A percentile compares a stretch with the other conserved stretches of the same genome.
These are phyloP conservation scores for Euura saliciscinereae DNA, from an alignment of 1,140 invertebrate species.

Conservation along the genomic window DNA sequence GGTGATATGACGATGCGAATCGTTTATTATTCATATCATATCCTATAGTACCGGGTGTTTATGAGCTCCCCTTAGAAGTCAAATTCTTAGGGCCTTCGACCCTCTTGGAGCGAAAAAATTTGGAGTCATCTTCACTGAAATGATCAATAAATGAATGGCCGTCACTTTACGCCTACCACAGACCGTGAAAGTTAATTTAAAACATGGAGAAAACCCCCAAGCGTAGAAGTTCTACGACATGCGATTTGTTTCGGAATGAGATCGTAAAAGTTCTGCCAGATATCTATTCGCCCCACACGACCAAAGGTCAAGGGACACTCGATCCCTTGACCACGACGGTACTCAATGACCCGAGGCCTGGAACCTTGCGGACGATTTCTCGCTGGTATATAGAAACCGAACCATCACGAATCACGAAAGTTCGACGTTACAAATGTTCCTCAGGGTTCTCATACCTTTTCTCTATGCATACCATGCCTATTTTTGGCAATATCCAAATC, in stretches of 20 bases:
- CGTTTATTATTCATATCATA: not conserved
- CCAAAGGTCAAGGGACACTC: not conserved
- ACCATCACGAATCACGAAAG: not conserved
- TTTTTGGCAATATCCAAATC: no score
- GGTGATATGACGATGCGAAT: not conserved
- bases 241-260: not conserved
- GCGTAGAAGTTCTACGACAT: not conserved
- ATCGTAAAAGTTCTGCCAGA: not conserved
- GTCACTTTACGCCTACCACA: not conserved
- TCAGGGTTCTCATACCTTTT: no score
- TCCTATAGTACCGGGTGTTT: conserved; percentile 1
- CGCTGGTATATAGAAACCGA: not conserved
- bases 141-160: not conserved
- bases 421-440: not conserved
- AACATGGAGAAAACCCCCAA: not conserved
- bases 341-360: not conserved
- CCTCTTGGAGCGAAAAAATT: not conserved
- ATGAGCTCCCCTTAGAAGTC: not conserved
- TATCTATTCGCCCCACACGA: not conserved
- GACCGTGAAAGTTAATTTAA: not conserved
- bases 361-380: not conserved
- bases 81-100: not conserved
- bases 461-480: no score
- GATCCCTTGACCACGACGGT: conserved; percentile 2
- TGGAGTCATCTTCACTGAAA: not conserved